These are phyloP conservation scores for Trachemys scripta DNA, from an alignment of 2,113 vertebrate genomes.

Conservation along the genomic window DNA sequence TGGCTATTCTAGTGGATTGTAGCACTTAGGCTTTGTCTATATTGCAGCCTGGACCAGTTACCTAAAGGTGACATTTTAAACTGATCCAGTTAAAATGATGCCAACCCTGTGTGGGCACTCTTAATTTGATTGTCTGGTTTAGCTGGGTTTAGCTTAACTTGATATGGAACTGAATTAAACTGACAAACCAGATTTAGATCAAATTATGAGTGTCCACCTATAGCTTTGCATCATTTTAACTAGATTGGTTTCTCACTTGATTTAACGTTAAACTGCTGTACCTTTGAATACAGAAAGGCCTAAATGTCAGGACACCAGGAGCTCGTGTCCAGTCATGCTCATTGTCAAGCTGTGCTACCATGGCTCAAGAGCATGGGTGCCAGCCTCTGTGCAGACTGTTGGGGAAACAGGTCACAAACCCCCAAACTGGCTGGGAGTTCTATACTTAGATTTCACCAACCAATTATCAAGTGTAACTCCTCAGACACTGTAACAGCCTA, in stretches of 20 bases:
- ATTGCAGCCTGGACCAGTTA: background rate
- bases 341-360: background rate
- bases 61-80: background rate
- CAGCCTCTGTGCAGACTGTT: too few relatives aligned
- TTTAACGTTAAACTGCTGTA: too few relatives aligned
- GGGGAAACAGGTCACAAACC: too few relatives aligned
- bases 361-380: too few relatives aligned
- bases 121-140: background rate
- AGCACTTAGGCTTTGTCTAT: background rate
- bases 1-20: rapidly evolving
- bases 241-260: too few relatives aligned
- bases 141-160: background rate
- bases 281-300: background rate
- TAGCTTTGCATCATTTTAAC: background rate
- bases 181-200: background rate
- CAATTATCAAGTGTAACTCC: too few relatives aligned
- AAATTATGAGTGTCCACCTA: background rate
- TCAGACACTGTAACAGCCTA: too few relatives aligned
- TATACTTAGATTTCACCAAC: too few relatives aligned
- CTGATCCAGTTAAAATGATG: background rate
- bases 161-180: background rate
- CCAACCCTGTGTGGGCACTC: background rate
- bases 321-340: background rate
- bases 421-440: too few relatives aligned
- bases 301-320: background rate